Evolutionary conservation across 30 jellyfish, hydroid and myxozoan species (phyloP).

Genomic region (Cassiopea andromeda): DNA sequence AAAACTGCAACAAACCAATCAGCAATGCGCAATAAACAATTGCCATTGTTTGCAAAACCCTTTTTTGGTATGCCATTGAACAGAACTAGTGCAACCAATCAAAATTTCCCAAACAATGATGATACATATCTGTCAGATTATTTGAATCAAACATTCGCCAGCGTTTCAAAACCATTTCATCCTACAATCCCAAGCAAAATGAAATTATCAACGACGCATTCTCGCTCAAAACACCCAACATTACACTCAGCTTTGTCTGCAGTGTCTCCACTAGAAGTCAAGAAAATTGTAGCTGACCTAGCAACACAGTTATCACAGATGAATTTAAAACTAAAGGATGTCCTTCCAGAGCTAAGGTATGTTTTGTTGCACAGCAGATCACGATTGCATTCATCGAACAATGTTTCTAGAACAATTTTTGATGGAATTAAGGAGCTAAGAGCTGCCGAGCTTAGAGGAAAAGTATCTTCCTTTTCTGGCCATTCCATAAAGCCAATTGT

Average conservation of each 20-base stretch:
- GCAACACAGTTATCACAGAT: conserved; percentile 30
- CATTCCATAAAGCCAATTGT: background rate
- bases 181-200: conserved; percentile 17
- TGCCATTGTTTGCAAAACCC: conserved; percentile 31
- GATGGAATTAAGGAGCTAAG: conserved; percentile 35
- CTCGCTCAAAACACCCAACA: conserved; percentile 36
- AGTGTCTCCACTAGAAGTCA: conserved; percentile 15
- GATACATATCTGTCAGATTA: conserved; percentile 19
- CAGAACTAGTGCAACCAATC: background rate
- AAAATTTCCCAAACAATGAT: background rate
- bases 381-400: conserved; percentile 5
- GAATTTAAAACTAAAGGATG: conserved; percentile 61
- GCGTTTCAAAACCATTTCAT: background rate
- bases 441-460: conserved; percentile 28
- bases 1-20: conserved; percentile 5
- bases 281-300: conserved; percentile 35
- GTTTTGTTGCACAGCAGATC: conserved; percentile 52
- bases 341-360: conserved; percentile 54
- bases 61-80: conserved; percentile 35
- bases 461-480: conserved; percentile 25
- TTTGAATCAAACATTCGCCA: conserved; percentile 10
- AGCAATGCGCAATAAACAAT: background rate
- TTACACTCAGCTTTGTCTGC: conserved; percentile 47
- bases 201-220: background rate
- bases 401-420: conserved; percentile 46